Evolutionary conservation across 2,888 invertebrate species (phyloP).

Genomic region (Malacosoma neustria): DNA sequence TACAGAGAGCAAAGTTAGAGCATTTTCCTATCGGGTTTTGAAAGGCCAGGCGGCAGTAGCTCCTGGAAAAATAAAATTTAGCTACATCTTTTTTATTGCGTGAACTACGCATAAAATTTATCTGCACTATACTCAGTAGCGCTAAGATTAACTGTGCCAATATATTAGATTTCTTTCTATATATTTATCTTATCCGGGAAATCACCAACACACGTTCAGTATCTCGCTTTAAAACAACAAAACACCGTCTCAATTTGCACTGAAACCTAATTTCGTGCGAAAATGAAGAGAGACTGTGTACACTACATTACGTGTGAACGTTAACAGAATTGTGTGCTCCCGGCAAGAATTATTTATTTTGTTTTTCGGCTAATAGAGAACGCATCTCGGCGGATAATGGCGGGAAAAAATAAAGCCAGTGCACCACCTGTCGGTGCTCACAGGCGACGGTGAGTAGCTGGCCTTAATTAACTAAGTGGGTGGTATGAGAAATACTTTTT

Average conservation of each 20-base stretch:
- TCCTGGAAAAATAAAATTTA: too few relatives aligned
- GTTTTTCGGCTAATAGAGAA: conserved; percentile 21
- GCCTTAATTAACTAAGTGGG: background rate
- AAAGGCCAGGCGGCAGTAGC: too few relatives aligned
- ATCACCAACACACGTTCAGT: too few relatives aligned
- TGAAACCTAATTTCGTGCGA: background rate
- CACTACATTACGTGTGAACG: background rate
- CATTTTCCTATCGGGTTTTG: too few relatives aligned
- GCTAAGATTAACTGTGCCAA: too few relatives aligned
- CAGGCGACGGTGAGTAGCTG: conserved; percentile 6
- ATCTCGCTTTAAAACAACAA: background rate
- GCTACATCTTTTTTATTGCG: too few relatives aligned
- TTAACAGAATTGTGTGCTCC: conserved; percentile 8
- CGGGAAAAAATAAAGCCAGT: conserved; percentile 15
- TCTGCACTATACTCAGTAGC: too few relatives aligned
- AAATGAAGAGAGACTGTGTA: background rate
- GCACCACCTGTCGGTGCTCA: conserved; percentile 1
- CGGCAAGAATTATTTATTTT: conserved; percentile 16
- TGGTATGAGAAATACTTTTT: background rate
- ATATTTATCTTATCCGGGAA: too few relatives aligned
- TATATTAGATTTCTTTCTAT: too few relatives aligned
- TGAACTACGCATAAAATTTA: too few relatives aligned
- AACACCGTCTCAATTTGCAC: background rate
- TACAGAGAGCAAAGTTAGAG: too few relatives aligned
- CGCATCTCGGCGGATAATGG: conserved; percentile 21